Conservation (phyloP, 1,140 invertebrate genomes). For the Mactra quadrangularis region DNA sequence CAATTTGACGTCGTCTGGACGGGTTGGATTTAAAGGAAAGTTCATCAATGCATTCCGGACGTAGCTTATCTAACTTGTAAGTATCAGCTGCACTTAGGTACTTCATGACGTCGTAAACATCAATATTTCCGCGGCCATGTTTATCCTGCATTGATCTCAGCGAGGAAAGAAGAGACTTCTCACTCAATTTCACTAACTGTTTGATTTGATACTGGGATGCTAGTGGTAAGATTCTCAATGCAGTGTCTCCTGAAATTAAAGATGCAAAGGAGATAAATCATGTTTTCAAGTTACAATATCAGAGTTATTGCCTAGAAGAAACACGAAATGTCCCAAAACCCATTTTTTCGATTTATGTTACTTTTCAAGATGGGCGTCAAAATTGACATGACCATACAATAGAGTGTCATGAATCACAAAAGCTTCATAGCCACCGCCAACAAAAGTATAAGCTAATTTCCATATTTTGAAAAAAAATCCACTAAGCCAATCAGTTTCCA, state of each 20-base stretch:
- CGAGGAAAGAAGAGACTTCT: background rate
- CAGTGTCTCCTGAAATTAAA: background rate
- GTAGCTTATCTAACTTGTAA: slow-evolving; percentile 4
- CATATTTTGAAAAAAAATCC: too few species aligned
- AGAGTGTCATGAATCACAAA: too few species aligned
- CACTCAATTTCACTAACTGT: background rate
- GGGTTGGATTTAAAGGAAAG: background rate
- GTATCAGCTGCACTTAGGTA: background rate
- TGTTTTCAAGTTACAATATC: background rate
- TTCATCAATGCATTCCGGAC: slow-evolving; percentile 18
- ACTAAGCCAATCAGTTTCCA: too few species aligned
- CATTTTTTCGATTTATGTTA: too few species aligned
- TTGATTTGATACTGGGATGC: background rate
- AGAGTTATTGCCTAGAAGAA: too few species aligned
- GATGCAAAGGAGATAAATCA: background rate
- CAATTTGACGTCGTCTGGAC: background rate
- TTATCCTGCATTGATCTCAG: background rate
- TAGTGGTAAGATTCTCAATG: slow-evolving; percentile 3
- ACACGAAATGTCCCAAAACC: too few species aligned
- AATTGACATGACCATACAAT: too few species aligned
- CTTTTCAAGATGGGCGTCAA: too few species aligned
- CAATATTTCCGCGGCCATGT: background rate
- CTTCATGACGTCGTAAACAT: background rate
- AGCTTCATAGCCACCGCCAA: too few species aligned
- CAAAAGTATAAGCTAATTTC: too few species aligned